Conservation (phyloP, 2,888 invertebrate species). For the Aspidiotus destructor region DNA sequence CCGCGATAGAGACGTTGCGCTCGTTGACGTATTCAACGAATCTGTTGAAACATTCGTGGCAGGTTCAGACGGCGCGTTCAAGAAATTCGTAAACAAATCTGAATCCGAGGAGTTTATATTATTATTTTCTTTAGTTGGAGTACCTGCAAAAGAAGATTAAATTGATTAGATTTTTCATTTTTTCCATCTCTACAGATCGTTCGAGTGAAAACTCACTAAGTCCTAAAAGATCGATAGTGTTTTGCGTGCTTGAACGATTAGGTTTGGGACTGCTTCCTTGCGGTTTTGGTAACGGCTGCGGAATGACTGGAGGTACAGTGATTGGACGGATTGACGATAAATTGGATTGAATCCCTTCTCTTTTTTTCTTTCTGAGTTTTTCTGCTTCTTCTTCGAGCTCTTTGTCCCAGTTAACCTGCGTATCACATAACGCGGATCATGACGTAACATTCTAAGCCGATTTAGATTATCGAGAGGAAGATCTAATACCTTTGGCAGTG, state of each 20-base stretch:
- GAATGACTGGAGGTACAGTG: constrained; percentile 36
- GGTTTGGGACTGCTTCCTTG: constrained; percentile 47
- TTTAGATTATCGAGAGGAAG: no score
- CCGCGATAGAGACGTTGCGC: constrained; percentile 43
- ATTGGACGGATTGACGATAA: constrained; percentile 24
- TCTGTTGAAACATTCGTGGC: constrained; percentile 35
- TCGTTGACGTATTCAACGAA: constrained; percentile 34
- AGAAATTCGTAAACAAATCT: constrained; percentile 64
- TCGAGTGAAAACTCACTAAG: constrained; percentile 42
- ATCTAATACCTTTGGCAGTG: constrained; percentile 61
- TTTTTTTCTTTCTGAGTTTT: constrained; percentile 71
- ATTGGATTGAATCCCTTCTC: constrained; percentile 48
- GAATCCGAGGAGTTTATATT: constrained; percentile 44
- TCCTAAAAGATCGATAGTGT: constrained; percentile 47
- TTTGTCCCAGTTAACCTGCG: constrained; percentile 60
- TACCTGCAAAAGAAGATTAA: constrained; percentile 34
- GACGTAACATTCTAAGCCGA: no score
- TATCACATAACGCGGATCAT: neutral
- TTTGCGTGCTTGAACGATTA: constrained; percentile 42
- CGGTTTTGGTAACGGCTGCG: constrained; percentile 53
- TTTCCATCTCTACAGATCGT: no score
- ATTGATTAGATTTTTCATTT: no score
- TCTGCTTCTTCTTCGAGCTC: constrained; percentile 81
- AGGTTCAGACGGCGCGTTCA: constrained; percentile 51
- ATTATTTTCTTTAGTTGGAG: constrained; percentile 35